A percentile compares a stretch with the other conserved stretches of the same genome.
These are phyloP conservation scores for Neogobius melanostomus DNA, from an alignment of 2,113 vertebrate genomes.

Conservation along the genomic window DNA sequence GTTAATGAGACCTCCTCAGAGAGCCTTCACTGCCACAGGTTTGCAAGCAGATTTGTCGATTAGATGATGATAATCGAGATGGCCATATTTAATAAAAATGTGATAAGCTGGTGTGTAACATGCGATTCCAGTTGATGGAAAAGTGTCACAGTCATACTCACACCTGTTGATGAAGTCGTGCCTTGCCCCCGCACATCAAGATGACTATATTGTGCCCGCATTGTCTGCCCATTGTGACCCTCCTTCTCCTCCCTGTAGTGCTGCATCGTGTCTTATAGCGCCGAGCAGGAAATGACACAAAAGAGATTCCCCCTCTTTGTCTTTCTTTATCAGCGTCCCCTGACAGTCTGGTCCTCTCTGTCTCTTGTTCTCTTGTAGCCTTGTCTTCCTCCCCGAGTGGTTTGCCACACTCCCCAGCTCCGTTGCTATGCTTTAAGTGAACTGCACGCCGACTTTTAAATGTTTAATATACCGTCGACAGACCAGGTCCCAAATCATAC, in stretches of 20 bases:
- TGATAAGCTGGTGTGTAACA: too few species aligned
- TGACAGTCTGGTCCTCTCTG: slow-evolving; percentile 22
- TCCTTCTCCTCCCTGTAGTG: background rate
- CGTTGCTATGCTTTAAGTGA: slow-evolving; percentile 44
- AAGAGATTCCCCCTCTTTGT: slow-evolving; percentile 20
- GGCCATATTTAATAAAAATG: too few species aligned
- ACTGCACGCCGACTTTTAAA: slow-evolving; percentile 52
- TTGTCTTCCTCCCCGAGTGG: slow-evolving; percentile 23
- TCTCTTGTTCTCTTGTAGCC: slow-evolving; percentile 10
- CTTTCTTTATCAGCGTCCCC: slow-evolving; percentile 26
- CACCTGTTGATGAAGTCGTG: background rate
- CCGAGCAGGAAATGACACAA: slow-evolving; percentile 33
- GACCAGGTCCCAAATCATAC: slow-evolving; percentile 37
- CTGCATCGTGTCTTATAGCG: slow-evolving; percentile 9
- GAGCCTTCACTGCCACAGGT: too few species aligned
- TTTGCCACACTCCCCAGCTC: slow-evolving; percentile 25
- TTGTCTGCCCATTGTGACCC: background rate
- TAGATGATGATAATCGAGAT: too few species aligned
- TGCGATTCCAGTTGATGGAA: too few species aligned
- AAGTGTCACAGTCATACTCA: too few species aligned
- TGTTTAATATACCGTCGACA: slow-evolving; percentile 64
- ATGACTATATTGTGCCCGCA: slow-evolving; percentile 5
- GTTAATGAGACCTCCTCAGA: too few species aligned
- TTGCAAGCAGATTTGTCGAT: too few species aligned
- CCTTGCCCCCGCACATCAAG: slow-evolving; percentile 6